phyloP scores from a whole-genome alignment of 1,140 invertebrate species.

The Aricia agestis region DNA sequence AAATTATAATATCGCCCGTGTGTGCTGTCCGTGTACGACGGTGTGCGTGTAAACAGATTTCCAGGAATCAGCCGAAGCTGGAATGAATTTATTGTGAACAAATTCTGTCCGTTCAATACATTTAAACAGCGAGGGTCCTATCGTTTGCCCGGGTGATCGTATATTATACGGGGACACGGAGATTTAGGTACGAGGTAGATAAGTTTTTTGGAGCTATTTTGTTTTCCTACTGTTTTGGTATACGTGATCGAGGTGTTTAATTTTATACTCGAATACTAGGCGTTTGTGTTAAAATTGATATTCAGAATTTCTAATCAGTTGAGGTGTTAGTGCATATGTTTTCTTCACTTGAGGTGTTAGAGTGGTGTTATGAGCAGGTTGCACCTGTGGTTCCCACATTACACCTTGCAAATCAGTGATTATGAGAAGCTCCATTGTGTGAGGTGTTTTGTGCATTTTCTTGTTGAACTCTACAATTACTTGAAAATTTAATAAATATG shows the following conservation, averaged over 20 bases:
- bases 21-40: constrained; percentile 31
- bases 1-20: constrained; percentile 44
- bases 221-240: neutral
- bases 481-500: neutral
- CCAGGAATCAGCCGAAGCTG: constrained; percentile 42
- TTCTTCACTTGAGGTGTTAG: neutral
- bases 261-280: neutral
- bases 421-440: neutral
- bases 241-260: neutral
- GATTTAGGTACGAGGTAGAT: neutral
- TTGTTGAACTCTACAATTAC: neutral
- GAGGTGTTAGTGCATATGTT: neutral
- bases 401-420: neutral
- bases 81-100: constrained; percentile 32
- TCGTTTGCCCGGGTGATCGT: constrained; percentile 23
- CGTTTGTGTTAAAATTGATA: constrained; percentile 1
- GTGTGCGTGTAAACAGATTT: constrained; percentile 47
- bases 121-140: constrained; percentile 26
- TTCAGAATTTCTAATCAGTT: constrained; percentile 1
- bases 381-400: neutral
- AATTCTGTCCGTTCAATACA: constrained; percentile 34
- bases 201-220: neutral
- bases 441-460: neutral
- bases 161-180: constrained; percentile 11
- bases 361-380: neutral